A percentile compares a stretch with the other conserved stretches of the same genome.
Evolutionary conservation across 1,140 invertebrate genomes (phyloP).

Genomic region (Trachelipus rathkii): DNA sequence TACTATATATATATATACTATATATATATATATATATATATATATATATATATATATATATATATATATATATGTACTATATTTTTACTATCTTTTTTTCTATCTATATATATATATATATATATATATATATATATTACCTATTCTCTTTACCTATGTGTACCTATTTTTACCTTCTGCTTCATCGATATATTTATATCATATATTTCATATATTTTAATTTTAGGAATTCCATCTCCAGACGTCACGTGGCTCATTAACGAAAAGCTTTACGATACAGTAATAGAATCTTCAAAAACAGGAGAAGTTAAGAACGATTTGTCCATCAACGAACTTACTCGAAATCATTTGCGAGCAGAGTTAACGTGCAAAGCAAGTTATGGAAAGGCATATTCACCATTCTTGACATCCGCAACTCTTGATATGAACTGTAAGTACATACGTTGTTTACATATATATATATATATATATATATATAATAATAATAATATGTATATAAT

Average conservation of each 20-base stretch:
- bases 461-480: not conserved
- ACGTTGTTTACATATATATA: not conserved
- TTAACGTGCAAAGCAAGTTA: not conserved
- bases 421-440: not conserved
- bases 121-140: no score
- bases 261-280: not conserved
- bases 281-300: not conserved
- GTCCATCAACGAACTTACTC: not conserved
- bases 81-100: no score
- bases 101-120: no score
- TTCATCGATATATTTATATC: no score
- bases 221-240: not conserved
- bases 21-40: no score
- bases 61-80: no score
- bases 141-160: no score
- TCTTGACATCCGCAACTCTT: not conserved
- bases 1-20: no score
- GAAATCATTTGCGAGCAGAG: not conserved
- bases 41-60: no score
- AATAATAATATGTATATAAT: not conserved
- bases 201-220: not conserved
- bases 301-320: slow-evolving; percentile 7
- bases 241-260: not conserved
- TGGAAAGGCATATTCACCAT: not conserved
- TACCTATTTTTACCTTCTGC: no score